These are phyloP conservation scores for Amblyjoppa proteus DNA, from an alignment of 2,888 invertebrate species.

Conservation along the genomic window DNA sequence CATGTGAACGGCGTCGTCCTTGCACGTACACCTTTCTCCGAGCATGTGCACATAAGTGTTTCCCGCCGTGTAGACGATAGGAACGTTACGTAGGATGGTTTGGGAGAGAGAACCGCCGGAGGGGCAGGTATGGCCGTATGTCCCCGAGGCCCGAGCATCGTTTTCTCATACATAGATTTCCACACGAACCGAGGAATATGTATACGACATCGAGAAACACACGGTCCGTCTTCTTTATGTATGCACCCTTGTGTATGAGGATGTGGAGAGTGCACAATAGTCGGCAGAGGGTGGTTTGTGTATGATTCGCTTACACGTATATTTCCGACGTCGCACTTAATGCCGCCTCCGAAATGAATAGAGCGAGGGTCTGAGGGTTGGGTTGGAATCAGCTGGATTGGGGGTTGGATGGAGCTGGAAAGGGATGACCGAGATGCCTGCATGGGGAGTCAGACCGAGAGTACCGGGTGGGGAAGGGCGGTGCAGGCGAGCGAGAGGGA, in stretches of 20 bases:
- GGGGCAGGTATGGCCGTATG: conserved; percentile 67
- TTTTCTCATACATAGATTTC: background rate
- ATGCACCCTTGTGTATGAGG: background rate
- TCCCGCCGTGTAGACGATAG: background rate
- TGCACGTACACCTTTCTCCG: conserved; percentile 13
- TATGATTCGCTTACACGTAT: conserved; percentile 72
- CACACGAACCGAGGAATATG: background rate
- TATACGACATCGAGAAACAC: background rate
- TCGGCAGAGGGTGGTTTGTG: conserved; percentile 42
- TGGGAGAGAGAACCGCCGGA: conserved; percentile 57
- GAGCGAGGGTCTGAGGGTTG: conserved; percentile 48
- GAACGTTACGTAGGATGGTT: conserved; percentile 46
- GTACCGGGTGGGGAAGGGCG: conserved; percentile 11
- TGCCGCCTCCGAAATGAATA: conserved; percentile 74
- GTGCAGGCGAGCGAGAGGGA: conserved; percentile 45
- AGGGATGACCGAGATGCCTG: conserved; percentile 59
- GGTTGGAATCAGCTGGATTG: conserved; percentile 35
- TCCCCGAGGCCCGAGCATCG: conserved; percentile 72
- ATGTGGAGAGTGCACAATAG: background rate
- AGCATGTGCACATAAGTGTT: conserved; percentile 63
- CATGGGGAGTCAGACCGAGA: conserved; percentile 35
- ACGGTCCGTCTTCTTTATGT: background rate
- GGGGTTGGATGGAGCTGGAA: conserved; percentile 48
- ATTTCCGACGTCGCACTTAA: conserved; percentile 74
- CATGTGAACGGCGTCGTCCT: conserved; percentile 25